Conservation (phyloP, 2,888 invertebrate genomes). For the Polyommatus iphigenia region DNA sequence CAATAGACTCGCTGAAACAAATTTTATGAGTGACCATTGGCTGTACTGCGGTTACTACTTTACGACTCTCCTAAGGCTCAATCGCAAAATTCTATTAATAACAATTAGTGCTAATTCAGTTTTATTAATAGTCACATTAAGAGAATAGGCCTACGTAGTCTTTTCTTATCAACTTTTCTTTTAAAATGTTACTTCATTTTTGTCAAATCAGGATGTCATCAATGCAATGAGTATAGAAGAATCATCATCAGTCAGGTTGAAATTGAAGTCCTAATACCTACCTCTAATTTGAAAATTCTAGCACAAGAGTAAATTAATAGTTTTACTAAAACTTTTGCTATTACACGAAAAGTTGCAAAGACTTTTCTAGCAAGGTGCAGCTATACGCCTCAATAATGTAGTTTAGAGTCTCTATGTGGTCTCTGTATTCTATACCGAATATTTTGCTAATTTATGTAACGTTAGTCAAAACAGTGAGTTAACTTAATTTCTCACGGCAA, state of each 20-base stretch:
- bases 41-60: conserved; percentile 69
- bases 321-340: no score
- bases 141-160: background rate
- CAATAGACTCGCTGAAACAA: conserved; percentile 67
- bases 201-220: no score
- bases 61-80: conserved; percentile 75
- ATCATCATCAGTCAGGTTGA: background rate
- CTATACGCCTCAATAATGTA: no score
- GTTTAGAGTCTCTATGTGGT: no score
- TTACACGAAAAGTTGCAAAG: no score
- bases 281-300: no score
- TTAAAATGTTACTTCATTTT: no score
- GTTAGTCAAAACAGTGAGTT: background rate
- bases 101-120: conserved; percentile 38
- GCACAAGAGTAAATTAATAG: no score
- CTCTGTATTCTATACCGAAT: background rate
- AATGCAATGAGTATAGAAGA: background rate
- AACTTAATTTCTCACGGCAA: conserved; percentile 7
- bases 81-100: conserved; percentile 80
- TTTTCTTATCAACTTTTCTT: no score
- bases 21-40: conserved; percentile 72
- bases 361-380: background rate
- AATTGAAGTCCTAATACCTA: no score
- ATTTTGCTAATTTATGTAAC: background rate
- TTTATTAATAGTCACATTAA: background rate